Percentiles rank a stretch among this genome's conserved stretches.
Conservation (phyloP, 2,888 invertebrate species). For the Blastobasis adustella region DNA sequence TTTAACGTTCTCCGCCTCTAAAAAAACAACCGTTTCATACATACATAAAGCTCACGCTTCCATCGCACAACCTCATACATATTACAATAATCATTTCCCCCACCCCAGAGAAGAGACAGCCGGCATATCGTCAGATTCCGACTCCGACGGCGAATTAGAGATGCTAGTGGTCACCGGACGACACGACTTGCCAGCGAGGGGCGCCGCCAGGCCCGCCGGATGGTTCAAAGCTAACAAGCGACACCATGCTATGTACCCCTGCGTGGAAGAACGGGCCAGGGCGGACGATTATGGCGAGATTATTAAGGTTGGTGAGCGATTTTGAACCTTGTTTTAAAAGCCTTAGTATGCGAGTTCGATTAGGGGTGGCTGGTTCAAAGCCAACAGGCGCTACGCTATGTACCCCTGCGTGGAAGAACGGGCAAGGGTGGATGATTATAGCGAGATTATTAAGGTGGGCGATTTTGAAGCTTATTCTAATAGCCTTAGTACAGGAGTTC, state of each 20-base stretch:
- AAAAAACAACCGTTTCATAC: too few species aligned
- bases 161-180: slow-evolving; percentile 89
- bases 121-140: slow-evolving; percentile 85
- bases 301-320: slow-evolving; percentile 72
- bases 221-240: slow-evolving; percentile 83
- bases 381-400: slow-evolving; percentile 94
- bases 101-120: slow-evolving; percentile 77
- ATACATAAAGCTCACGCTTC: too few species aligned
- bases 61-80: too few species aligned
- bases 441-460: slow-evolving; percentile 87
- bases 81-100: neutral
- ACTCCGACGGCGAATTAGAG: slow-evolving; percentile 86
- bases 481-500: too few species aligned
- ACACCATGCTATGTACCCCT: slow-evolving; percentile 97
- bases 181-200: slow-evolving; percentile 92
- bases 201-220: slow-evolving; percentile 70
- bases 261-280: slow-evolving; percentile 91
- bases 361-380: slow-evolving; percentile 60
- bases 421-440: slow-evolving; percentile 95
- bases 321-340: too few species aligned
- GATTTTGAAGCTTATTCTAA: too few species aligned
- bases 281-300: slow-evolving; percentile 98
- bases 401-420: slow-evolving; percentile 96
- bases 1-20: too few species aligned
- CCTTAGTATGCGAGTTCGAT: too few species aligned